Base-by-base conservation (phyloP, 2,888 invertebrate genomes). In the Pristionchus exspectatus region DNA sequence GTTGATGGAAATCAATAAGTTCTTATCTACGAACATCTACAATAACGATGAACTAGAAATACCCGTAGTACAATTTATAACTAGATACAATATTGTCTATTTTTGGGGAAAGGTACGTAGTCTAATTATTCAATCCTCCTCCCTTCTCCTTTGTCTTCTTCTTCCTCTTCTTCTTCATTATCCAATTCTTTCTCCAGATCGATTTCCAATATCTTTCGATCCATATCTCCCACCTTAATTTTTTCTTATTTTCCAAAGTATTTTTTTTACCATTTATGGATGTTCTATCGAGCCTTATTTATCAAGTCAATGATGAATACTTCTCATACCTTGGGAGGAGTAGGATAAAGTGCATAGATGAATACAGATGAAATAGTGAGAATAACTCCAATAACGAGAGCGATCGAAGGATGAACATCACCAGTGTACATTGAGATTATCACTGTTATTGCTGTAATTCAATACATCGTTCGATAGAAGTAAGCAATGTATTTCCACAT, bases 311-410 rank as follows among this genome's bases (percentile, higher is more conserved):
- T 10, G 44, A 12, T 50, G 44, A 44, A 9, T 3, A 44, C 44
- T 10, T 12, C 0, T 63, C 14, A 14, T 0, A 81, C 81, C 44
- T 81, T 81, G 4, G 81, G 81, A 21, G 24, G 81, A 9, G 27
- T 2, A 7, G 81, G 81, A 50, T 81, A 81, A 3, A 81, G 81
- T 21, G 81, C 81, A 50, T 86, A 86, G 66, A 86, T 86, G 69
- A 50, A n/a, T n/a, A 86, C 86, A 66, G 86, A 86, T 4, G 86
- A 30, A 7, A 86, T 38, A 27, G 86, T 86, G 27, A 86, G 24
- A 10, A 63, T 12, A 24, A 86, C 86, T 86, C 86, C 86, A 44
- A 66, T 56, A 12, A 44, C 66, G 24, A 86, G 50, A 4, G 38
- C n/a, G 63, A 66, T n/a, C 12, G 86, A 54, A 2, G 50, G 44